Conservation (phyloP, 2,113 vertebrate species). For the Microcebus jonahi region DNA sequence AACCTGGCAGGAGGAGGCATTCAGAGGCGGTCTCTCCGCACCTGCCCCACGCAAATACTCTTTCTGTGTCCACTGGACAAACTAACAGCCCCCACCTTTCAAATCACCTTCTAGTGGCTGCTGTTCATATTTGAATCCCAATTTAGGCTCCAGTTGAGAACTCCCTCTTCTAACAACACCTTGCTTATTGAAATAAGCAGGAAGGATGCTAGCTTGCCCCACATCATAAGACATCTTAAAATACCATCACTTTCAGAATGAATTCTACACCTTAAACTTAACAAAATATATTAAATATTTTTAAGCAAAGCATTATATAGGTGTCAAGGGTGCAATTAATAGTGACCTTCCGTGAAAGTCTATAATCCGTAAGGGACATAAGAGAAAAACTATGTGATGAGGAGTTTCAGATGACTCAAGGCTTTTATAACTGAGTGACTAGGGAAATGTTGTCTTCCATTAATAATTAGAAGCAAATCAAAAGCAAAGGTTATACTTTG, state of each 20-base stretch:
- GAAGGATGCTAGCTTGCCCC: too few relatives aligned
- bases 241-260: not conserved
- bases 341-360: not conserved
- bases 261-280: not conserved
- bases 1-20: not conserved
- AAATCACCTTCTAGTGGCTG: not conserved
- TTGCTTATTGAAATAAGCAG: not conserved
- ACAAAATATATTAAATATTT: not conserved
- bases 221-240: not conserved
- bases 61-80: not conserved
- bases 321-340: not conserved
- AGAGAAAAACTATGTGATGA: not conserved
- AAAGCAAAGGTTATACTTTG: not conserved
- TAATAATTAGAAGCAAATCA: not conserved
- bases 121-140: accelerated
- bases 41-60: not conserved
- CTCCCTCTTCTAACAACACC: not conserved
- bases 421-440: not conserved
- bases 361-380: not conserved
- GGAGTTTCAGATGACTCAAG: not conserved
- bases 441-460: not conserved
- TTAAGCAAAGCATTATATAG: not conserved
- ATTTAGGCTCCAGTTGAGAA: not conserved
- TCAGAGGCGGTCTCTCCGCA: not conserved
- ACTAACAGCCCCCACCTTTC: not conserved